Evolutionary conservation across 2,113 vertebrate genomes (phyloP).

Genomic region (Synchiropus splendidus): DNA sequence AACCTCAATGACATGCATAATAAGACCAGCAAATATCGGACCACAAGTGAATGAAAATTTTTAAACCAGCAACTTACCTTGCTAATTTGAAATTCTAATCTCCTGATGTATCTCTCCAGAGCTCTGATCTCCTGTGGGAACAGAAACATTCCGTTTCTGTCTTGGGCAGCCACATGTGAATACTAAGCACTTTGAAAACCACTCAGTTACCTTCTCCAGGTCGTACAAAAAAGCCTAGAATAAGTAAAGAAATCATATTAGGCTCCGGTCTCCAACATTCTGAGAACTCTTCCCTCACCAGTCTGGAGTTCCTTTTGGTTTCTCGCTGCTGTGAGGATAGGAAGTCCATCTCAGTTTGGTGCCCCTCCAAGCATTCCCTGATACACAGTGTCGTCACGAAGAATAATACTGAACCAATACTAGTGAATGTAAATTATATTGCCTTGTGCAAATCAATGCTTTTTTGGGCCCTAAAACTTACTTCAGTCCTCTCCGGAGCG

Average conservation of each 20-base stretch:
- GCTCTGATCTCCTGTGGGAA: constrained; percentile 82
- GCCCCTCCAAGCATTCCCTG: constrained; percentile 80
- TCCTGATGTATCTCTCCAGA: constrained; percentile 82
- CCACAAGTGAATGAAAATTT: too few relatives aligned
- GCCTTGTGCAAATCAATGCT: too few relatives aligned
- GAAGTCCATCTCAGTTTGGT: constrained; percentile 85
- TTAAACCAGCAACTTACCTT: constrained; percentile 66
- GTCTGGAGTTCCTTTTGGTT: constrained; percentile 83
- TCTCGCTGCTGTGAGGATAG: constrained; percentile 79
- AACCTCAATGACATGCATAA: too few relatives aligned
- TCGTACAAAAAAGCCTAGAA: constrained; percentile 92
- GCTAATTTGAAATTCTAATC: constrained; percentile 92
- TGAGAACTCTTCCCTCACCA: constrained; percentile 73
- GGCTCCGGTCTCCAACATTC: not conserved
- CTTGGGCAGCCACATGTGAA: not conserved
- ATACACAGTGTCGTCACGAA: too few relatives aligned
- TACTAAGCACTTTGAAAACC: not conserved
- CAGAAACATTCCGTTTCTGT: not conserved
- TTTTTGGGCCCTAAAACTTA: not conserved
- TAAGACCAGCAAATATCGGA: too few relatives aligned
- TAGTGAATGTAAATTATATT: too few relatives aligned
- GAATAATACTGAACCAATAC: too few relatives aligned
- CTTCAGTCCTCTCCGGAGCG: constrained; percentile 85
- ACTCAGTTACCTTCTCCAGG: constrained; percentile 81
- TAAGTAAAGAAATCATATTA: constrained; percentile 12